Base-by-base conservation (phyloP, 2,888 invertebrate genomes). In the Diaprepes abbreviatus region DNA sequence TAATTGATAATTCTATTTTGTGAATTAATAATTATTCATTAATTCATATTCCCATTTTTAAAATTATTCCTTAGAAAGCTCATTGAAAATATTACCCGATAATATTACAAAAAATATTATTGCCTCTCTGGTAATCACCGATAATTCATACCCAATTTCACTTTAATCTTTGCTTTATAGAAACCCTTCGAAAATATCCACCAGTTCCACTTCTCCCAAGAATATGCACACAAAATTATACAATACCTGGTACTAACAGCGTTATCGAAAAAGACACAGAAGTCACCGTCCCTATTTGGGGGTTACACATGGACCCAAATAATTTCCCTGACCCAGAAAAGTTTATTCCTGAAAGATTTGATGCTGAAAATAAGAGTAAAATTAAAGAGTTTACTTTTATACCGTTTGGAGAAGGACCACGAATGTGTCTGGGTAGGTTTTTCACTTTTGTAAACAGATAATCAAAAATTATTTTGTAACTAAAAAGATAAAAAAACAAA, bases 261-360 rank as follows among this genome's bases (percentile, higher is more conserved):
- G 35, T 48, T 6, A 60, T 67, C n/a, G 38, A 54, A 16, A 54
- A 21, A 38, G 55, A 45, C 14, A 40, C 57, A 7, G 10, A 17
- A 7, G 40, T 68, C 3, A 21, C 7, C 0, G 55, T 68, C 19
- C 83, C 85, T 4, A 33, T 75, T 33, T 72, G 71, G 10, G 76
- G 76, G 9, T 31, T 79, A 21, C 79, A 79, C 58, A 77, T 75
- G 40, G 83, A 84, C 73, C 77, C 78, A 2, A 73, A 80, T 19
- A 80, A 80, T 75, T 85, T 76, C 66, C 81, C 83, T 0, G 77
- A 85, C 45, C 85, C 85, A 0, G 75, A 81, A 21, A 78, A 77
- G 67, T 85, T 84, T 70, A 79, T 84, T 73, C 85, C 85, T 0
- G 83, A 84, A 54, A 75, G 84, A 59, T 84, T 84, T 54, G 43